Conservation (phyloP, 2,888 invertebrate genomes). For the Tigriopus californicus region DNA sequence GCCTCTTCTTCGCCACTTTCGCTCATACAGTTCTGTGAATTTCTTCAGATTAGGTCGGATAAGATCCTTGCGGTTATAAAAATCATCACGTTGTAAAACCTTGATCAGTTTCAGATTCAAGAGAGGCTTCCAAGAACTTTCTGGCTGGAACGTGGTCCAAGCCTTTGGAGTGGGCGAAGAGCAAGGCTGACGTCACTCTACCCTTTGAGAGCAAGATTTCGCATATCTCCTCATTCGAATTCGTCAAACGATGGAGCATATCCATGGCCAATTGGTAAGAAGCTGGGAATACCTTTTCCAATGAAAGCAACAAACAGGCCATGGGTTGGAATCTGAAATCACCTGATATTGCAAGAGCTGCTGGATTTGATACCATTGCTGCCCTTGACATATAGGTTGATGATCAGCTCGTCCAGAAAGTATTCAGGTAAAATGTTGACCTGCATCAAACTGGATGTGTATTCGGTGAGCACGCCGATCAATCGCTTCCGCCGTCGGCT, state of each 20-base stretch:
- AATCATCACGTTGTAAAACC: too few relatives aligned
- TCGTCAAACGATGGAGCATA: slow-evolving; percentile 63
- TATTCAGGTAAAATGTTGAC: slow-evolving; percentile 64
- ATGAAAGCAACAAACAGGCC: slow-evolving; percentile 69
- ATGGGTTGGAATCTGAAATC: slow-evolving; percentile 57
- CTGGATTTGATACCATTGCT: slow-evolving; percentile 53
- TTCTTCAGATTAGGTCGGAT: too few relatives aligned
- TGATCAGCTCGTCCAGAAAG: slow-evolving; percentile 61
- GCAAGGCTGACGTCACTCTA: slow-evolving; percentile 52
- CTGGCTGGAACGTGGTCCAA: slow-evolving; percentile 45
- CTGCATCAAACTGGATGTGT: slow-evolving; percentile 60
- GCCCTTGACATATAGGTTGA: slow-evolving; percentile 55
- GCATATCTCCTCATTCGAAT: slow-evolving; percentile 69
- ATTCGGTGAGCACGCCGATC: slow-evolving; percentile 39
- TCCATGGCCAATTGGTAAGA: slow-evolving; percentile 84
- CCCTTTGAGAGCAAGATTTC: slow-evolving; percentile 77
- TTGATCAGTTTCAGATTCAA: slow-evolving; percentile 30
- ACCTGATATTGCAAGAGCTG: slow-evolving; percentile 70
- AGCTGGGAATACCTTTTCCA: slow-evolving; percentile 60
- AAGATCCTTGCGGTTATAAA: too few relatives aligned
- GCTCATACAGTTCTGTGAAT: too few relatives aligned
- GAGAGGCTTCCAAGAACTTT: slow-evolving; percentile 66
- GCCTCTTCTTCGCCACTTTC: too few relatives aligned
- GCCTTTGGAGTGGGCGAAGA: slow-evolving; percentile 33
- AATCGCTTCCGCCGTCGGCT: background rate